phyloP scores from a whole-genome alignment of 2,113 vertebrate genomes.

The Chamaea fasciata region DNA sequence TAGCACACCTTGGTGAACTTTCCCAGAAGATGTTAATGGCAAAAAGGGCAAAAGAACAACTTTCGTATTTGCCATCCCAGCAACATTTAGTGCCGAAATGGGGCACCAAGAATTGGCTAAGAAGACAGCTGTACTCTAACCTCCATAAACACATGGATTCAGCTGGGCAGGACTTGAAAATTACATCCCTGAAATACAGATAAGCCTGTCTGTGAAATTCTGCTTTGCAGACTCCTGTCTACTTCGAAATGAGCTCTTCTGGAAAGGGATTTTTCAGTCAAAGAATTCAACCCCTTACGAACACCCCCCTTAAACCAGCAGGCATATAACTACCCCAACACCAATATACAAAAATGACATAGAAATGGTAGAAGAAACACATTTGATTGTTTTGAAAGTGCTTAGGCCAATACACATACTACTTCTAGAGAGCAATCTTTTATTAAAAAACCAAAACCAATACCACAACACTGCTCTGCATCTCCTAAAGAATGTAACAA shows the following conservation, averaged over 20 bases:
- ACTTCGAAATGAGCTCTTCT: neutral
- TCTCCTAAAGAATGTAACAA: neutral
- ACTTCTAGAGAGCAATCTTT: neutral
- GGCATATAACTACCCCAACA: neutral
- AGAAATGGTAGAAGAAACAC: neutral
- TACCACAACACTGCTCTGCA: neutral
- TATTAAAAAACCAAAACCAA: neutral
- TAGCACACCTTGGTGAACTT: fast-evolving
- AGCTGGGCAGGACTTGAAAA: neutral
- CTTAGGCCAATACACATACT: neutral
- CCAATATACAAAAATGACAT: neutral
- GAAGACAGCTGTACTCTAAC: neutral
- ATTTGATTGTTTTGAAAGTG: neutral
- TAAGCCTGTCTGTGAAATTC: neutral
- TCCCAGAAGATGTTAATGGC: neutral
- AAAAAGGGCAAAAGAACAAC: neutral
- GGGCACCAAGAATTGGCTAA: neutral
- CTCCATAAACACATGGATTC: neutral
- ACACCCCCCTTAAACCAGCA: neutral
- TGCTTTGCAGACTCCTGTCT: neutral
- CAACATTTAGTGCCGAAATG: neutral
- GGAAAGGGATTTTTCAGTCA: neutral
- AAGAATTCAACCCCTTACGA: neutral
- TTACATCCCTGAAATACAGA: neutral
- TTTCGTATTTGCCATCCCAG: neutral